Evolutionary conservation across 2,797 vertebrate genomes (phyloP).

Genomic region (Garrulus glandarius): DNA sequence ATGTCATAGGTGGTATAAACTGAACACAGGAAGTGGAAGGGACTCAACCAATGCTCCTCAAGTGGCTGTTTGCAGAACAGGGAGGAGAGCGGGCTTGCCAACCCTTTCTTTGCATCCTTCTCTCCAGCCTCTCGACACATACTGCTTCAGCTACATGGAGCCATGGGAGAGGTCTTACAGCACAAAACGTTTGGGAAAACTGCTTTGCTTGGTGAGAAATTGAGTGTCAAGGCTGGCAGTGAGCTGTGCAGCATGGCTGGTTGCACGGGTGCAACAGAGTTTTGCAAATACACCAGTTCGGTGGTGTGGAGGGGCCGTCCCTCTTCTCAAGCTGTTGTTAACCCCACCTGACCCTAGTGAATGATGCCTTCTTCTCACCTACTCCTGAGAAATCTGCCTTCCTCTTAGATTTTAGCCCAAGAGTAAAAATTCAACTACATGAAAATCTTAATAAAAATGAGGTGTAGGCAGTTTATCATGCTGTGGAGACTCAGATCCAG

Average conservation of each 20-base stretch:
- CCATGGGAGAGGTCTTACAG: fast-evolving
- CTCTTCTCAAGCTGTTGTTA: not conserved
- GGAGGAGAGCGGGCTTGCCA: not conserved
- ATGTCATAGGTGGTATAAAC: not conserved
- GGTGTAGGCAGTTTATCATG: not conserved
- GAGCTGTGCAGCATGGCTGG: not conserved
- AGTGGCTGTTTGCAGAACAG: not conserved
- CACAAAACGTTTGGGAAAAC: not conserved
- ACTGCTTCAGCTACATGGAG: not conserved
- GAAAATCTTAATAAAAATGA: not conserved
- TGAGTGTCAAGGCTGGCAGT: not conserved
- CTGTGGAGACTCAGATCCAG: not conserved
- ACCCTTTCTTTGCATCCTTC: not conserved
- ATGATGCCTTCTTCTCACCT: not conserved
- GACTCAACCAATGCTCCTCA: not conserved
- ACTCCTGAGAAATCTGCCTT: not conserved
- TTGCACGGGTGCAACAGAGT: not conserved
- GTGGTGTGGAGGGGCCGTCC: not conserved
- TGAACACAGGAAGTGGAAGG: not conserved
- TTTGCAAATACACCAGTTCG: not conserved
- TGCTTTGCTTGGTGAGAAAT: not conserved
- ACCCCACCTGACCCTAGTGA: not conserved
- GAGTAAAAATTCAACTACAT: not conserved
- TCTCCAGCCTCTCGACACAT: not conserved
- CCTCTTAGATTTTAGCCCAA: not conserved